Evolutionary conservation across 2,888 invertebrate genomes (phyloP).

Genomic region (Anarsia innoxiella): DNA sequence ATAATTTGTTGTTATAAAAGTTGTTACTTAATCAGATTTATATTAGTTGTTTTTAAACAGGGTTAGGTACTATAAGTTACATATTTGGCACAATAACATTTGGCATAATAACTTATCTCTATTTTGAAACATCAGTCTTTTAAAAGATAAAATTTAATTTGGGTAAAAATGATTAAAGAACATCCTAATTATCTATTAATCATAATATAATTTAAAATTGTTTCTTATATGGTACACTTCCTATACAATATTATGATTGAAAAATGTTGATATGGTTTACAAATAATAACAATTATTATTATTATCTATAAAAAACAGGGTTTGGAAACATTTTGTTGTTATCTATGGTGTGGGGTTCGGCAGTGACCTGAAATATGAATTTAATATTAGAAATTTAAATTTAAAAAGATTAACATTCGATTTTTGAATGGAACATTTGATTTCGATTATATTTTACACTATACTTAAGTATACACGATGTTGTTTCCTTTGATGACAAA

Average conservation of each 20-base stretch:
- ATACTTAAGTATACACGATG: no score
- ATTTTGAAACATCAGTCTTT: constrained; percentile 58
- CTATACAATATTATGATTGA: constrained; percentile 2
- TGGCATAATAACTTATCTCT: constrained; percentile 27
- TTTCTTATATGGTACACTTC: constrained; percentile 4
- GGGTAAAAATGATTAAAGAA: constrained; percentile 8
- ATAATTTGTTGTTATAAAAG: no score
- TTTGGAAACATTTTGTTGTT: constrained; percentile 36
- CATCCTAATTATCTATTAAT: constrained; percentile 1
- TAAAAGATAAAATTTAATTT: constrained; percentile 29
- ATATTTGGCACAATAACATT: constrained; percentile 16
- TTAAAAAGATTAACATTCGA: no score
- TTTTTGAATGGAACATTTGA: no score
- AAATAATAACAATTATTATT: constrained; percentile 14
- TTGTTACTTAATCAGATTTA: no score
- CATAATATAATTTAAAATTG: constrained; percentile 4
- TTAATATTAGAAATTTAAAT: no score
- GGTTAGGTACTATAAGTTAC: no score
- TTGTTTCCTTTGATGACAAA: no score
- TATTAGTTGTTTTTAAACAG: no score
- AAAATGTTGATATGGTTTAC: constrained; percentile 34
- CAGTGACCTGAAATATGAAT: constrained; percentile 57
- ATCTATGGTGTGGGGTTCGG: constrained; percentile 65
- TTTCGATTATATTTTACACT: no score
- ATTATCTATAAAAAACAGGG: not conserved